Percentiles rank a stretch among this genome's conserved stretches.
Evolutionary conservation across 2,888 invertebrate species (phyloP).

Genomic region (Dugesia japonica): DNA sequence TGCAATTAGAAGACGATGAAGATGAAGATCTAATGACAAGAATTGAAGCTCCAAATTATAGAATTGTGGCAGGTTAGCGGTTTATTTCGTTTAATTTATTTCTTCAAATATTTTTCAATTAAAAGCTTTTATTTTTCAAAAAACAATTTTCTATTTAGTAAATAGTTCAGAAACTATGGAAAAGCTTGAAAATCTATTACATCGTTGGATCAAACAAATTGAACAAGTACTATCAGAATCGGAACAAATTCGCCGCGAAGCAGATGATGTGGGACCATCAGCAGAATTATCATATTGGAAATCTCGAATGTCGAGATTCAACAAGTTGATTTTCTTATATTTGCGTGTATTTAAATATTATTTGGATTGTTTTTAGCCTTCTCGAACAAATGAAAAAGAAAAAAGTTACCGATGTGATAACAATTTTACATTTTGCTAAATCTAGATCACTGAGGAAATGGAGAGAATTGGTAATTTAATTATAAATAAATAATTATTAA

Average conservation of each 20-base stretch:
- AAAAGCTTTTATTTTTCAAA: neutral
- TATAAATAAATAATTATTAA: too few species aligned
- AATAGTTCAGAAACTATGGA: slow-evolving; percentile 45
- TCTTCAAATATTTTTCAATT: neutral
- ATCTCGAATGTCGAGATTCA: slow-evolving; percentile 76
- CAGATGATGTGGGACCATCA: slow-evolving; percentile 48
- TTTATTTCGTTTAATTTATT: neutral
- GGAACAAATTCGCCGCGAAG: slow-evolving; percentile 48
- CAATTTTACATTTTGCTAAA: slow-evolving; percentile 45
- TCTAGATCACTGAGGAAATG: slow-evolving; percentile 45
- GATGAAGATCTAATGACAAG: slow-evolving; percentile 41
- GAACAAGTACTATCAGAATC: slow-evolving; percentile 48
- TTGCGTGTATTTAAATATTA: slow-evolving; percentile 11
- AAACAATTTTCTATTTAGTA: slow-evolving; percentile 37
- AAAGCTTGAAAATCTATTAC: slow-evolving; percentile 45
- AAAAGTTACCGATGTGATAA: slow-evolving; percentile 45
- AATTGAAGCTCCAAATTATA: slow-evolving; percentile 44
- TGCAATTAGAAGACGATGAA: slow-evolving; percentile 44
- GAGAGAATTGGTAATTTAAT: slow-evolving; percentile 46
- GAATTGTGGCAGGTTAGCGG: slow-evolving; percentile 41
- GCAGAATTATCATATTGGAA: slow-evolving; percentile 74
- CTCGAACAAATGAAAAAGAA: slow-evolving; percentile 47
- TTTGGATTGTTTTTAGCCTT: slow-evolving; percentile 38
- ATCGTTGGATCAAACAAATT: slow-evolving; percentile 48
- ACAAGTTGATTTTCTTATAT: slow-evolving; percentile 43